These are phyloP conservation scores for Heterodera carotae DNA, from an alignment of 1,140 invertebrate species.

Conservation along the genomic window DNA sequence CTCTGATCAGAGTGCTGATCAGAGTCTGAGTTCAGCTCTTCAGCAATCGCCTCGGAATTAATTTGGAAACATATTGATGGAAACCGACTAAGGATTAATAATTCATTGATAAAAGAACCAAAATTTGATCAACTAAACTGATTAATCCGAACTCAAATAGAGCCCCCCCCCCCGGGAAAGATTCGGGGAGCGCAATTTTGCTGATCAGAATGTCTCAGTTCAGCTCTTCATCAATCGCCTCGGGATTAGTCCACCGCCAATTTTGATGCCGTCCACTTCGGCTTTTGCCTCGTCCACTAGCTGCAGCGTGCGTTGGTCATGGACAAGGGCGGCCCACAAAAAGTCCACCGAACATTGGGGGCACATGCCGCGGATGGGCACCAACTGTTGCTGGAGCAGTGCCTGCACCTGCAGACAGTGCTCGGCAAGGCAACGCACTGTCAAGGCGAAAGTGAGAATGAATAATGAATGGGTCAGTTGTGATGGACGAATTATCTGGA, in stretches of 20 bases:
- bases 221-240: background rate
- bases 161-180: no score
- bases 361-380: constrained; percentile 41
- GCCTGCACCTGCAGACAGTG: constrained; percentile 25
- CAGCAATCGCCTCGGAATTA: no score
- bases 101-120: no score
- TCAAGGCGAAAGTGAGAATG: background rate
- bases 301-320: constrained; percentile 44
- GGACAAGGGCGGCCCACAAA: constrained; percentile 48
- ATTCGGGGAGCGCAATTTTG: no score
- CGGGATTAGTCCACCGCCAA: constrained; percentile 51
- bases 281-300: constrained; percentile 39
- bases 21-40: no score
- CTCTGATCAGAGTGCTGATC: no score
- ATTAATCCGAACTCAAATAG: no score
- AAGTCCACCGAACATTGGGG: constrained; percentile 33
- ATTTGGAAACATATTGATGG: no score
- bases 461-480: no score
- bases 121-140: no score
- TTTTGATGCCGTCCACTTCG: constrained; percentile 40
- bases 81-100: no score
- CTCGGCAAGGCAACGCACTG: constrained; percentile 43
- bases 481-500: no score
- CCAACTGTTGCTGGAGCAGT: constrained; percentile 18
- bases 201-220: background rate